Evolutionary conservation across 2,797 vertebrate species (phyloP).

Genomic region (Varecia variegata): DNA sequence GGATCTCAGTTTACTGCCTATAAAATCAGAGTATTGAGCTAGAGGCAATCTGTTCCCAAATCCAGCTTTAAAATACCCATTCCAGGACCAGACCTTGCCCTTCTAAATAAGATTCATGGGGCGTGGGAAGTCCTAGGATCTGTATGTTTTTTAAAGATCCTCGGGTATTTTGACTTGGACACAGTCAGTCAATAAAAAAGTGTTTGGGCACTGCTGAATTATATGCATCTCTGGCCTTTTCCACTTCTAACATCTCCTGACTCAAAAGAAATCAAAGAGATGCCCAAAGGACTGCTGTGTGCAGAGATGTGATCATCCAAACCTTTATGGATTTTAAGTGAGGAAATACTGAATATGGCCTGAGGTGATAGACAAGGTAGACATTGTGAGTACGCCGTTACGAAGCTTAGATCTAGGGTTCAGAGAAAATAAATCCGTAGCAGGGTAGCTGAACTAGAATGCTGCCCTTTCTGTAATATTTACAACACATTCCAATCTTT

Average conservation of each 20-base stretch:
- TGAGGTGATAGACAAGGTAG: background rate
- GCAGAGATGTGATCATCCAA: background rate
- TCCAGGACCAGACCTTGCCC: background rate
- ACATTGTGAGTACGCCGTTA: background rate
- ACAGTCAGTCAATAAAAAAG: background rate
- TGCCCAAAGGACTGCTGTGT: background rate
- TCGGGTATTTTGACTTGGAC: constrained; percentile 1
- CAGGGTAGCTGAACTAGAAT: background rate
- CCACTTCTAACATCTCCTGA: constrained; percentile 2
- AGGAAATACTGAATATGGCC: constrained; percentile 31
- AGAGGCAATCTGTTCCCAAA: background rate
- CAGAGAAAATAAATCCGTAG: background rate
- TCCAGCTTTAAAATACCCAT: background rate
- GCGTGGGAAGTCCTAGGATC: background rate
- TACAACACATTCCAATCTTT: constrained; percentile 35
- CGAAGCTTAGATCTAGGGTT: background rate
- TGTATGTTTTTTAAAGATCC: background rate
- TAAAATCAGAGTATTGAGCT: background rate
- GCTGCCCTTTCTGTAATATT: background rate
- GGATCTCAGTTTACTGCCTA: background rate
- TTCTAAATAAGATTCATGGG: background rate
- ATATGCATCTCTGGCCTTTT: background rate
- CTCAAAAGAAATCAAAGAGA: constrained; percentile 51
- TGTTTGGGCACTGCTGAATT: background rate
- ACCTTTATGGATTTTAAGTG: constrained; percentile 26